Evolutionary conservation across 1,140 invertebrate species (phyloP).

Genomic region (Nautilus pompilius): DNA sequence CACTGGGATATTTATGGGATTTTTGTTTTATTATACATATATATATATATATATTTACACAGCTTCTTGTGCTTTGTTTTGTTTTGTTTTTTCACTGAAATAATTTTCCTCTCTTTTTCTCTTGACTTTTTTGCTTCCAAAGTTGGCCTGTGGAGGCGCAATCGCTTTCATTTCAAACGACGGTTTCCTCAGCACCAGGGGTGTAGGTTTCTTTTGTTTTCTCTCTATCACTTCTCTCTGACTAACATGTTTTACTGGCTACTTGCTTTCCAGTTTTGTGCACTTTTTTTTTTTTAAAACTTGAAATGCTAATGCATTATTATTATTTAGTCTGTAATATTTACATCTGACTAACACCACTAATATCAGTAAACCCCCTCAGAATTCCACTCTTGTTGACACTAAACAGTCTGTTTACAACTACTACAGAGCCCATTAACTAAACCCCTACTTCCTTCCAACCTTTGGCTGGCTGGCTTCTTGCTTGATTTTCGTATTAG

Average conservation of each 20-base stretch:
- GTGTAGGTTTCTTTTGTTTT: constrained; percentile 27
- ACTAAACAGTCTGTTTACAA: no score
- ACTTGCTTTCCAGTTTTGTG: no score
- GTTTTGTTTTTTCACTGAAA: constrained; percentile 9
- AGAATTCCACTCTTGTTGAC: no score
- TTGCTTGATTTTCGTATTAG: no score
- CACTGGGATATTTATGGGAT: not conserved
- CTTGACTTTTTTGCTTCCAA: constrained; percentile 20
- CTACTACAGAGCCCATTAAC: no score
- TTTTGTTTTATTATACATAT: not conserved
- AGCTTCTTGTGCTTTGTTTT: not conserved
- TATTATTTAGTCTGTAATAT: no score
- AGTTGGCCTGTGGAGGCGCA: constrained; percentile 47
- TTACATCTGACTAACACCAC: no score
- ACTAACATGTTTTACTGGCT: not conserved
- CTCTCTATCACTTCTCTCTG: not conserved
- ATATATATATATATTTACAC: constrained; percentile 3
- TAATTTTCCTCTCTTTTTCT: constrained; percentile 23
- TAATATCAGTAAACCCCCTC: no score
- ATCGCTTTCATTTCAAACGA: constrained; percentile 44
- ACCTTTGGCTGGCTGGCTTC: no score
- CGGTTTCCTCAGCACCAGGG: constrained; percentile 24
- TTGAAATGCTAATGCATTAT: no score
- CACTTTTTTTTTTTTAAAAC: no score
- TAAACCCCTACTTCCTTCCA: no score